A percentile compares a stretch with the other conserved stretches of the same genome.
Evolutionary conservation across 2,797 vertebrate species (phyloP).

Genomic region (Helicolenus hilgendorfi): DNA sequence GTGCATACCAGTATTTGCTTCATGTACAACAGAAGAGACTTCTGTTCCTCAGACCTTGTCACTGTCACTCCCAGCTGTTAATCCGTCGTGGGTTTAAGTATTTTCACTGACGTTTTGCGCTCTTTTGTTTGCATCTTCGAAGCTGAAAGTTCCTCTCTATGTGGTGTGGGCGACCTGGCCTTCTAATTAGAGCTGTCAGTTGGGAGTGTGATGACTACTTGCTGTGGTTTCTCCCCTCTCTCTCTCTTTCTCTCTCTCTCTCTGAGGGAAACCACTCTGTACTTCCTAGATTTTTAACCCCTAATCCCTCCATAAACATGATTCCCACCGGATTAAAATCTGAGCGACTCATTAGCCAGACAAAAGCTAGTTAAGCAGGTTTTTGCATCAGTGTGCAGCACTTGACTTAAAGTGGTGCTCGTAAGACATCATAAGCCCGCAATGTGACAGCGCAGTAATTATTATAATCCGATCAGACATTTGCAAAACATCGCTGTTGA

Average conservation of each 20-base stretch:
- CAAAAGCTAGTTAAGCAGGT: conserved; percentile 48
- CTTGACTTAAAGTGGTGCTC: conserved; percentile 27
- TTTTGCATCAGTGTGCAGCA: conserved; percentile 34
- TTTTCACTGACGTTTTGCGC: background rate
- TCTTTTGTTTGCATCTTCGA: background rate
- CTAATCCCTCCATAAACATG: conserved; percentile 38
- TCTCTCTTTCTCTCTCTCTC: background rate
- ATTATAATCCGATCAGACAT: conserved; percentile 17
- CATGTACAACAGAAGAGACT: background rate
- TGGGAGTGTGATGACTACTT: background rate
- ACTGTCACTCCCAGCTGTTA: too few relatives aligned
- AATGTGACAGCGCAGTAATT: background rate
- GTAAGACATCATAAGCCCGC: background rate
- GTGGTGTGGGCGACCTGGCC: background rate
- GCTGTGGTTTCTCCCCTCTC: background rate
- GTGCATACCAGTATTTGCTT: background rate
- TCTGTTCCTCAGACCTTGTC: background rate
- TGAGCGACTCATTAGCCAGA: conserved; percentile 43
- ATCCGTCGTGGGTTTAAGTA: fast-evolving
- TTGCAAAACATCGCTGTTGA: background rate
- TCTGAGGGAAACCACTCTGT: background rate
- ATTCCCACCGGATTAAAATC: conserved; percentile 56
- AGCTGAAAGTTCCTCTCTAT: background rate
- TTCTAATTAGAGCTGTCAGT: conserved; percentile 1
- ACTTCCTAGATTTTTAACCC: conserved; percentile 9